Evolutionary conservation across 2,113 vertebrate species (phyloP).

Genomic region (Hippocampus barbouri): DNA sequence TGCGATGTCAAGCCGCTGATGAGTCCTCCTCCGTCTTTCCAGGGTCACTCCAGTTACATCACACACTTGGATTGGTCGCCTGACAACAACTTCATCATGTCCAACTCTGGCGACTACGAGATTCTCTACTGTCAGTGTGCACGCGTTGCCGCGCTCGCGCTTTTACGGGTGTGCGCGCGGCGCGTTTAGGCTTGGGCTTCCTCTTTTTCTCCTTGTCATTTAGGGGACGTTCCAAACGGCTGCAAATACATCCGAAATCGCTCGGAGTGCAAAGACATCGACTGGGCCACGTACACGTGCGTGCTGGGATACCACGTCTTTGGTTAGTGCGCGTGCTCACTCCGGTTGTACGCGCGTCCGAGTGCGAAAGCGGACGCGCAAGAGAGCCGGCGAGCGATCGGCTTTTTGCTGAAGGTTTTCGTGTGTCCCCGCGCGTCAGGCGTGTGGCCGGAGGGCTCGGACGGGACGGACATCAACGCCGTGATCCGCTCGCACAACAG

Average conservation of each 20-base stretch:
- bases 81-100: conserved; percentile 97
- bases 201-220: background rate
- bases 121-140: conserved; percentile 95
- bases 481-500: conserved; percentile 88
- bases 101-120: conserved; percentile 99
- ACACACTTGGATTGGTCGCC: conserved; percentile 99
- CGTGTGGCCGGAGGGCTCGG: conserved; percentile 97
- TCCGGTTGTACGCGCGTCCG: background rate
- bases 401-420: background rate
- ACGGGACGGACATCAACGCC: conserved; percentile 97
- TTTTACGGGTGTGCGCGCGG: too few relatives aligned
- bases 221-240: conserved; percentile 92
- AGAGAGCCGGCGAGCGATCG: background rate
- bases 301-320: conserved; percentile 97
- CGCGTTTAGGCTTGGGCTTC: too few relatives aligned
- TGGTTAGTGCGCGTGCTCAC: conserved; percentile 72
- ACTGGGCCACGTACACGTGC: conserved; percentile 95
- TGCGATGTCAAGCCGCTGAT: too few relatives aligned
- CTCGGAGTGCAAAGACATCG: conserved; percentile 94
- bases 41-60: conserved; percentile 99
- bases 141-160: background rate
- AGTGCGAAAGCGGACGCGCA: too few relatives aligned
- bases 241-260: conserved; percentile 95
- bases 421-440: conserved; percentile 65
- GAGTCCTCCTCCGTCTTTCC: conserved; percentile 14